Conservation (phyloP, 2,113 vertebrate genomes). For the Kryptolebias marmoratus region DNA sequence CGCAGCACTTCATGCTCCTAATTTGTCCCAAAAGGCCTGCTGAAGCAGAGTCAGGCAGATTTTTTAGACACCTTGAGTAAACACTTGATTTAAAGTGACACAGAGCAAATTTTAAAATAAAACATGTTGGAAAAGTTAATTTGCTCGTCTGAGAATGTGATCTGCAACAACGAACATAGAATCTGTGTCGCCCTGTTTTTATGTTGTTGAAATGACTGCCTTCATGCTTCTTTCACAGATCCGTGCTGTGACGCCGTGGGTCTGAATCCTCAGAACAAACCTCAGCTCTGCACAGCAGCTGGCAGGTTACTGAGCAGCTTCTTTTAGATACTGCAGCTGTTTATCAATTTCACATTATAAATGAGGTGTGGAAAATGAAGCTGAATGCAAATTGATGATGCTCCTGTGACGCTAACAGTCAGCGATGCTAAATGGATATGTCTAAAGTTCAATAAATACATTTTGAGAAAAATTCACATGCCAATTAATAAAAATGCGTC, state of each 20-base stretch:
- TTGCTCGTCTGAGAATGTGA: constrained; percentile 29
- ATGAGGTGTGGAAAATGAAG: constrained; percentile 56
- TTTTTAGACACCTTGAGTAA: constrained; percentile 11
- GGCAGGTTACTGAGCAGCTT: constrained; percentile 46
- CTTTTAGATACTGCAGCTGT: constrained; percentile 46
- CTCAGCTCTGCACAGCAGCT: constrained; percentile 45
- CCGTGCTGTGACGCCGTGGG: constrained; percentile 18
- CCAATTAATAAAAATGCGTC: too few species aligned
- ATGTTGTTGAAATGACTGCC: constrained; percentile 30
- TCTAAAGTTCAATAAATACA: not conserved
- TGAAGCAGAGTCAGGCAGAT: constrained; percentile 12
- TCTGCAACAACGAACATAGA: constrained; percentile 31
- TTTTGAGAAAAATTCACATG: too few species aligned
- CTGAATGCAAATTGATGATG: constrained; percentile 54
- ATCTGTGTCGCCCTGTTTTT: constrained; percentile 1
- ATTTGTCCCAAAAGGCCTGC: not conserved
- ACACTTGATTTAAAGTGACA: constrained; percentile 32
- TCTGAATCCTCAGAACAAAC: constrained; percentile 29
- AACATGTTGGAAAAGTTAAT: constrained; percentile 33
- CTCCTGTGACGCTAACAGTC: constrained; percentile 29
- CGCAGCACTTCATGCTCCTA: not conserved
- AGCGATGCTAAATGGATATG: constrained; percentile 25
- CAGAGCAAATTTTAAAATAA: constrained; percentile 39
- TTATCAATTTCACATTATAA: constrained; percentile 54
- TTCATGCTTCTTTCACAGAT: constrained; percentile 47